Percentiles rank a stretch among this genome's conserved stretches.
These are phyloP conservation scores for Hiodon tergisus DNA, from an alignment of 2,113 vertebrate species.

Conservation along the genomic window DNA sequence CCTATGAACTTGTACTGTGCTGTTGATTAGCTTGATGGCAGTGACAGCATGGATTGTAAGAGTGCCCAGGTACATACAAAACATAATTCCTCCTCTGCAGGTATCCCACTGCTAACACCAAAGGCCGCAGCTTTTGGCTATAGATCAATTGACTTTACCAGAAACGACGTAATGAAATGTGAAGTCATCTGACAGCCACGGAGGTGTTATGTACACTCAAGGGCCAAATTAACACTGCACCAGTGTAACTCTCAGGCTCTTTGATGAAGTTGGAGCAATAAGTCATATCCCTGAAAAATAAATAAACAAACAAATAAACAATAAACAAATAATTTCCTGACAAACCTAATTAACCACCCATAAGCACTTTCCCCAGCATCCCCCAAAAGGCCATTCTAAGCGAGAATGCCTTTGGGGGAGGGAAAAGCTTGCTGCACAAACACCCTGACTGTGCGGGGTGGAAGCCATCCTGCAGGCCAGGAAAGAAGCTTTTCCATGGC, in stretches of 20 bases:
- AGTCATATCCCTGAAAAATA: too few species aligned
- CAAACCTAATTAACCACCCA: too few species aligned
- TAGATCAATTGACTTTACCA: too few species aligned
- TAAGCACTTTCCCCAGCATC: too few species aligned
- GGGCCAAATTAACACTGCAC: background rate
- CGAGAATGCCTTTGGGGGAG: too few species aligned
- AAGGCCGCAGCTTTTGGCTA: too few species aligned
- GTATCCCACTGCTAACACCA: background rate
- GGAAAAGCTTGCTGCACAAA: background rate
- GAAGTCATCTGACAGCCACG: background rate
- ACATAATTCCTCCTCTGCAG: background rate
- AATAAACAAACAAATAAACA: too few species aligned
- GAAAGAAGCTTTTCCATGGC: conserved; percentile 37
- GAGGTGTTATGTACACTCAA: background rate
- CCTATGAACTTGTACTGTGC: background rate
- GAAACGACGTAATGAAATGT: background rate
- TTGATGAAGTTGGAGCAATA: too few species aligned
- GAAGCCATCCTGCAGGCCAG: conserved; percentile 28
- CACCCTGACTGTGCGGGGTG: background rate
- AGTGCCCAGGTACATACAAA: background rate
- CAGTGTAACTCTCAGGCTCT: too few species aligned
- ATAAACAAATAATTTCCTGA: conserved; percentile 1
- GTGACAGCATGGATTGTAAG: background rate
- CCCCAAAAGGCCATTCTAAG: too few species aligned
- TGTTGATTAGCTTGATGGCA: background rate